These are phyloP conservation scores for Psittacula cyanocephala DNA, from an alignment of 2,113 vertebrate genomes.

Conservation along the genomic window DNA sequence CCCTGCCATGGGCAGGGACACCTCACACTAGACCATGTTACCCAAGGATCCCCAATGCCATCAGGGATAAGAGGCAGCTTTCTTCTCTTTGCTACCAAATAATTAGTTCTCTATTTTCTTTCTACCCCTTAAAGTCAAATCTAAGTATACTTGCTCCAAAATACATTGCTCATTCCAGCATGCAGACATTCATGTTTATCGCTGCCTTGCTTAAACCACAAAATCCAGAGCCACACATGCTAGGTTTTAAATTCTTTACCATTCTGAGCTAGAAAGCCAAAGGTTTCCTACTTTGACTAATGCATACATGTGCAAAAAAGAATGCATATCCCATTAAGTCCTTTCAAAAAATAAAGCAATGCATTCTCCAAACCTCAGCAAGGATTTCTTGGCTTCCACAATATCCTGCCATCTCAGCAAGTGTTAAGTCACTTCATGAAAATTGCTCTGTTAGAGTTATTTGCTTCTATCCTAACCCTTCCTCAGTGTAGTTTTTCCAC, in stretches of 20 bases:
- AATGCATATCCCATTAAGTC: neutral
- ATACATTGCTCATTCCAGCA: neutral
- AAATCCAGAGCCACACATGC: neutral
- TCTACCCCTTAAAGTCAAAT: neutral
- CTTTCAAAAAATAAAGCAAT: neutral
- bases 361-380: neutral
- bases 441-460: neutral
- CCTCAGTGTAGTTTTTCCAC: rapidly evolving
- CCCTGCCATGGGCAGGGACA: neutral
- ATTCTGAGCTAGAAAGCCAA: neutral
- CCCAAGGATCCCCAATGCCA: neutral
- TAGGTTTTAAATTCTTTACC: neutral
- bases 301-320: neutral
- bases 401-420: neutral
- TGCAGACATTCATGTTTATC: neutral
- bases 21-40: neutral
- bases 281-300: neutral
- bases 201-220: neutral
- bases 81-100: neutral
- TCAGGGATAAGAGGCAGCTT: neutral
- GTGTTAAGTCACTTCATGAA: neutral
- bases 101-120: neutral
- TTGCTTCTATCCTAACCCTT: neutral
- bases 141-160: neutral
- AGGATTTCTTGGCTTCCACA: neutral